These are phyloP conservation scores for Paradisaea rubra DNA, from an alignment of 2,113 vertebrate species.

Conservation along the genomic window DNA sequence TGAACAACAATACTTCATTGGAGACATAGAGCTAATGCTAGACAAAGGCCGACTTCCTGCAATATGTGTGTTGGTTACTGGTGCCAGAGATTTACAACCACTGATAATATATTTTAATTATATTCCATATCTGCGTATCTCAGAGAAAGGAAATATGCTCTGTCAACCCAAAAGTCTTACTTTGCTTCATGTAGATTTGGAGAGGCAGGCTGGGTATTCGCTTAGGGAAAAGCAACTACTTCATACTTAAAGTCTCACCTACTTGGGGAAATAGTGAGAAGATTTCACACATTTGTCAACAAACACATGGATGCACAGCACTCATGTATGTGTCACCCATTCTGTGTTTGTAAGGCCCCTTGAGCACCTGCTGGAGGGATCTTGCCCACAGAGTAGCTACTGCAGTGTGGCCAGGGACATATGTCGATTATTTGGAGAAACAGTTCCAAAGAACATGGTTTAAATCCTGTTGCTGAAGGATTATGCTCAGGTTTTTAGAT, in stretches of 20 bases:
- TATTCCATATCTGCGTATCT: conserved; percentile 41
- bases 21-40: conserved; percentile 22
- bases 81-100: conserved; percentile 55
- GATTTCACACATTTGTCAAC: neutral
- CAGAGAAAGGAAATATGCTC: conserved; percentile 42
- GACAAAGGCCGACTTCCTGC: conserved; percentile 53
- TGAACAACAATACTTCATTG: conserved; percentile 41
- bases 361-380: neutral
- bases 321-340: neutral
- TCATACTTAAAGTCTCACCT: neutral
- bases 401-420: neutral
- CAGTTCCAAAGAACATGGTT: neutral
- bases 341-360: neutral
- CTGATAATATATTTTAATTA: conserved; percentile 61
- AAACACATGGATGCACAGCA: neutral
- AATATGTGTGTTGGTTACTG: neutral
- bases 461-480: neutral
- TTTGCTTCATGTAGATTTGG: neutral
- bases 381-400: neutral
- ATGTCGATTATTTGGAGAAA: fast-evolving
- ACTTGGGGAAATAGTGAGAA: neutral
- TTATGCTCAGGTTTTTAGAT: neutral
- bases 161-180: conserved; percentile 35
- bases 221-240: neutral
- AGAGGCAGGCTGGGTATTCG: neutral